Conservation (phyloP, 2,797 vertebrate species). For the Tinamus major region DNA sequence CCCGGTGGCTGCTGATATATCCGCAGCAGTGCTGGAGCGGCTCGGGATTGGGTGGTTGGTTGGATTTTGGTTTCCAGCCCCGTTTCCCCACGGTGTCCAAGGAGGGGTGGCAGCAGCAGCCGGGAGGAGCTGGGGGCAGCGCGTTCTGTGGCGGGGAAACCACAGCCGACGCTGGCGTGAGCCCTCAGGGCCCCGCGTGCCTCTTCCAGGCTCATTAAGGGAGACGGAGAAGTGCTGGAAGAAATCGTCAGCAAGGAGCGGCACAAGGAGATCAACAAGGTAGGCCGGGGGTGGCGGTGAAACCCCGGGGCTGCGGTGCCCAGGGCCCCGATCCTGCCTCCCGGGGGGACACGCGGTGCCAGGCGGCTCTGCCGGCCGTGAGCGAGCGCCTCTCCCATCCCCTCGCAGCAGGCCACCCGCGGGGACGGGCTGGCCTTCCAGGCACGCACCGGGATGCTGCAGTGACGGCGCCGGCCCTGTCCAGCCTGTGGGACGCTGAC, state of each 20-base stretch:
- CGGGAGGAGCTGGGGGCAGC: not conserved
- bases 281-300: conserved; percentile 51
- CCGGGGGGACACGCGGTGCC: too few species aligned
- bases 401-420: conserved; percentile 87
- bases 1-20: too few species aligned
- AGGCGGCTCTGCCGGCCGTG: too few species aligned
- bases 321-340: too few species aligned
- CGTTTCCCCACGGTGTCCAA: fast-evolving
- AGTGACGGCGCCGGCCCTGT: conserved; percentile 35
- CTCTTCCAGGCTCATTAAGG: conserved; percentile 89
- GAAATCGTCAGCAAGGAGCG: conserved; percentile 94
- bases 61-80: not conserved
- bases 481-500: too few species aligned
- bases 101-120: not conserved
- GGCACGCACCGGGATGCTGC: conserved; percentile 83
- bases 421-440: conserved; percentile 91
- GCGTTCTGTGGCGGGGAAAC: not conserved
- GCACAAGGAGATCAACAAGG: conserved; percentile 97
- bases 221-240: conserved; percentile 95
- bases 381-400: not conserved
- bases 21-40: too few species aligned
- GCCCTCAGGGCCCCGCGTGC: not conserved
- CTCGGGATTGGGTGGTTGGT: not conserved
- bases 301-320: not conserved
- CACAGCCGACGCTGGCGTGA: fast-evolving